phyloP scores from a whole-genome alignment of 2,113 vertebrate genomes.

The Cryptotis parvus region DNA sequence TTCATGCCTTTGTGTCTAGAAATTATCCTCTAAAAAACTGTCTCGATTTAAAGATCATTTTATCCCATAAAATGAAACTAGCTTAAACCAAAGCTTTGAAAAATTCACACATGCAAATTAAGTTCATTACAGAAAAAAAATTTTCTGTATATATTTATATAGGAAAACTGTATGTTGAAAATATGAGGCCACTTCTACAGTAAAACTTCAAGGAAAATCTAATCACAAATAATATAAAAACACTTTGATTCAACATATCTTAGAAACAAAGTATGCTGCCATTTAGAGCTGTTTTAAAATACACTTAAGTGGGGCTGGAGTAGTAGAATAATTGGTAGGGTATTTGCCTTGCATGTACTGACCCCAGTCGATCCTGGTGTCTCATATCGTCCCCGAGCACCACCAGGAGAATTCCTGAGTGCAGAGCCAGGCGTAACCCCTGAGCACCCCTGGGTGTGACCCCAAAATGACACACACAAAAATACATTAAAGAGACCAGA shows the following conservation, averaged over 20 bases:
- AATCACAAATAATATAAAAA: background rate
- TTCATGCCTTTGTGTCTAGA: background rate
- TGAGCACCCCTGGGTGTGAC: no score
- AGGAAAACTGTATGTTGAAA: background rate
- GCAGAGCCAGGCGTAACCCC: no score
- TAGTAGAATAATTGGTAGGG: no score
- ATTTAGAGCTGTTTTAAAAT: conserved; percentile 31
- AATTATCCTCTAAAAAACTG: background rate
- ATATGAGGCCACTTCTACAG: background rate
- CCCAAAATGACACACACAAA: no score
- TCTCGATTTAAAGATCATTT: background rate
- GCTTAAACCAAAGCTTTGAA: background rate
- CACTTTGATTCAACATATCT: background rate
- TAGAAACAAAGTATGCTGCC: background rate
- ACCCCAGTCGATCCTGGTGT: no score
- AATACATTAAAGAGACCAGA: no score
- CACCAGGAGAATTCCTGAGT: no score
- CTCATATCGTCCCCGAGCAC: no score
- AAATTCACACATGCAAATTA: background rate
- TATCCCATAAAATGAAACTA: background rate
- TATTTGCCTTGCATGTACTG: no score
- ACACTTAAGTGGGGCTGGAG: background rate
- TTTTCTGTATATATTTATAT: background rate
- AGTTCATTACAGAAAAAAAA: background rate
- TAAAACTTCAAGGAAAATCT: background rate